Evolutionary conservation across 2,888 invertebrate genomes (phyloP), one percentile per base, ranked within the genome.

Genomic region (Chymomyza fuscimana): DNA sequence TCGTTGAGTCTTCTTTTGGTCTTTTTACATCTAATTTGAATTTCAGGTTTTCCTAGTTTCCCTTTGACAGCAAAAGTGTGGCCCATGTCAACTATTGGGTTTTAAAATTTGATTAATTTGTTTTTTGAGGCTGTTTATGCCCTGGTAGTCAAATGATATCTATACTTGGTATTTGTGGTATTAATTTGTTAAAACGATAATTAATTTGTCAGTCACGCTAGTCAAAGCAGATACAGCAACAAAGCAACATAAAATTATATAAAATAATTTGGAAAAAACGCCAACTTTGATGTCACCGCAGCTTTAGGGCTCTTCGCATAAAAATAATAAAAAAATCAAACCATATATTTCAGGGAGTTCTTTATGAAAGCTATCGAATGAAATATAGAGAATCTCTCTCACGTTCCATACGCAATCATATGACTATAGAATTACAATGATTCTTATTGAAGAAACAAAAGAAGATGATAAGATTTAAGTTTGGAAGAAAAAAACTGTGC

Each of bases 21-120:
- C 63, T 78, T 78, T 75, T 80, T 74, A 46, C 40, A 46, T 46
- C 40, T 46, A 10, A 87, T 87, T 87, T 76, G 82, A 77, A 83
- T 88, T 77, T 80, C 67, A 51, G 72, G 76, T 87, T 83, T 77
- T 78, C 78, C 68, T 71, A 64, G 64, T 77, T 73, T 73, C 71
- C 62, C 73, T 81, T 77, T 88, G 87, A 85, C 85, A 88, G 85
- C 87, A 74, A 68, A 88, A 74, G 85, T 77, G 88, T 88, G 85
- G 88, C 87, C 65, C 59, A 63, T 15, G 70, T 64, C 36, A 40
- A 6, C 58, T 10, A 58, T 25, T 58, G 58, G 7, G 58, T 12
- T 67, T 64, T 79, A 59, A 10, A 32, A 70, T 87, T 87, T 84
- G 86, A 87, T 84, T 82, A 84, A 84, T 84, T 78, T 80, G 65